Evolutionary conservation across 1,140 invertebrate species (phyloP).

Genomic region (Gryon sp.): DNA sequence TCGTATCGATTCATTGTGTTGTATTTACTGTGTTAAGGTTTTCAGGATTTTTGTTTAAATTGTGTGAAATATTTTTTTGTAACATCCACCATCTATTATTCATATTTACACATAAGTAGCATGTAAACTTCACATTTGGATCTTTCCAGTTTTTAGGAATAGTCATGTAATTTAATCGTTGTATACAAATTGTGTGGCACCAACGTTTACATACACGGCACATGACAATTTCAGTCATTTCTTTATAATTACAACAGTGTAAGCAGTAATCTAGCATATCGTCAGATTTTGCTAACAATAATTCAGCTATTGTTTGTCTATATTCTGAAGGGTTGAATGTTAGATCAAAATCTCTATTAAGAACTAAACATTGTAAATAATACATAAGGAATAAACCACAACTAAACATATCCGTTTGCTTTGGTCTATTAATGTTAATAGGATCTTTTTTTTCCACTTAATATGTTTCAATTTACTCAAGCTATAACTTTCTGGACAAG

Average conservation of each 20-base stretch:
- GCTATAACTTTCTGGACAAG: not conserved
- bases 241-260: constrained; percentile 23
- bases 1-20: too few species aligned
- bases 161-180: too few species aligned
- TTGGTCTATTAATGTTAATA: constrained; percentile 1
- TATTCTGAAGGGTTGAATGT: constrained; percentile 18
- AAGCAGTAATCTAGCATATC: constrained; percentile 28
- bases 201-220: constrained; percentile 21
- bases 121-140: too few species aligned
- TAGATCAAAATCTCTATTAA: constrained; percentile 1
- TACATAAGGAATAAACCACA: constrained; percentile 20
- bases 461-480: constrained; percentile 8
- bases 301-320: not conserved
- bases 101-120: too few species aligned
- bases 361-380: constrained; percentile 12
- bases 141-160: too few species aligned
- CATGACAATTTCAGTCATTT: constrained; percentile 4
- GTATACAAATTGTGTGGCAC: constrained; percentile 8
- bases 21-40: too few species aligned
- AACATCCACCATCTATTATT: too few species aligned
- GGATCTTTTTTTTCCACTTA: not conserved
- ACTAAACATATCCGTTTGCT: not conserved
- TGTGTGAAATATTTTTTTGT: too few species aligned
- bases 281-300: constrained; percentile 5
- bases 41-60: too few species aligned